phyloP scores from a whole-genome alignment of 2,797 vertebrate species.

The Vultur gryphus region DNA sequence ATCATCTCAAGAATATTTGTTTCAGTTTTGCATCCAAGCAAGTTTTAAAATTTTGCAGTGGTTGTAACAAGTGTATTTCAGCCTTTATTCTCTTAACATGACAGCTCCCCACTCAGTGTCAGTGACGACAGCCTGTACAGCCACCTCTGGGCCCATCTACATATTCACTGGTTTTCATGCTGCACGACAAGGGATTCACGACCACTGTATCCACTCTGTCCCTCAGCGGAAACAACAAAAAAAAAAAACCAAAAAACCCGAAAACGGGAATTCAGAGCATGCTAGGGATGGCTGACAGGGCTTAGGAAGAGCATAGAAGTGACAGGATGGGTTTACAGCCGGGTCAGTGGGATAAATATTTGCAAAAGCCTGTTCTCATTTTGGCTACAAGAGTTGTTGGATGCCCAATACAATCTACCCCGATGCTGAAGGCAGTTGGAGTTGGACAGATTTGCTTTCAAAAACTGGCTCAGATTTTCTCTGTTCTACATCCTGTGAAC shows the following conservation, averaged over 20 bases:
- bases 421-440: background rate
- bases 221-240: background rate
- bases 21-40: background rate
- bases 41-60: background rate
- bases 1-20: background rate
- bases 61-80: background rate
- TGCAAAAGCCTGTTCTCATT: background rate
- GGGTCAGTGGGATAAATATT: fast-evolving
- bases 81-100: background rate
- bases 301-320: fast-evolving
- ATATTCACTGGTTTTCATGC: fast-evolving
- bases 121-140: fast-evolving
- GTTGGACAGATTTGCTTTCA: background rate
- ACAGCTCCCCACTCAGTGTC: background rate
- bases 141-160: background rate
- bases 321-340: background rate
- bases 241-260: background rate
- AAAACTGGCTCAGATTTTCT: background rate
- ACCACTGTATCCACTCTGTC: background rate
- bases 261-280: background rate
- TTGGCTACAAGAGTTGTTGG: background rate
- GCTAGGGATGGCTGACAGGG: background rate
- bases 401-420: no score
- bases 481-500: background rate
- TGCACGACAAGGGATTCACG: background rate